Evolutionary conservation across 2,113 vertebrate genomes (phyloP), one percentile per base, ranked within the genome.

Genomic region (Prochilodus magdalenae): DNA sequence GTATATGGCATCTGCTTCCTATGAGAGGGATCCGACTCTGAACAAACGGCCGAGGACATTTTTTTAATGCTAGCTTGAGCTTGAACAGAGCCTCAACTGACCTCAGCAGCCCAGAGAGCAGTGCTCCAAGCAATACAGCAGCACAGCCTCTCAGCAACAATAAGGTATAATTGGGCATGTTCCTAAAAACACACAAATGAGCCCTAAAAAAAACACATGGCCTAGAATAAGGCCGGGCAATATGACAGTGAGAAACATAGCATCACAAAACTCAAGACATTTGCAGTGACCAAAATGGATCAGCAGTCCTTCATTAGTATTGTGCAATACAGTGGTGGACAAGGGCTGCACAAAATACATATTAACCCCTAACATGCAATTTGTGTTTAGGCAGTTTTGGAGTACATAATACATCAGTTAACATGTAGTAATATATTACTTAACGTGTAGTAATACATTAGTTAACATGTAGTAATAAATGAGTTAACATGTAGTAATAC

Each of bases 151-250:
- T 59, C 6, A 7, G 20, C 20, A n/a, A 60, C 5, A 60, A 26
- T 60, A 26, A 12, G 24, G 0, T 26, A 26, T 60, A 60, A 60
- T 60, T 67, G 62, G 65, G 29, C 60, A 12, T 33, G 62, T 77
- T 77, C 27, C 62, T 65, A 10, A 51, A 77, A 77, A 65, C 49
- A 66, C 24, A 76, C 59, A 63, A 53, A 77, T 4, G 15, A 66
- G 30, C 60, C 24, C n/a, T 26, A 60, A 60, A 0, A 13, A n/a
- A 26, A n/a, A n/a, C 55, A 24, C 55, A 59, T 10, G 24, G 57
- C n/a, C 57, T 13, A 5, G 24, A 26, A 24, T 15, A 24, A 57
- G 8, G 57, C 1, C 6, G 22, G 10, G 57, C 24, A 1, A 60
- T 60, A 26, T 26, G 53, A 36, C 65, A 67, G 1, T 44, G 40